Evolutionary conservation across 2,113 vertebrate genomes (phyloP).

Genomic region (Coreoperca whiteheadi): DNA sequence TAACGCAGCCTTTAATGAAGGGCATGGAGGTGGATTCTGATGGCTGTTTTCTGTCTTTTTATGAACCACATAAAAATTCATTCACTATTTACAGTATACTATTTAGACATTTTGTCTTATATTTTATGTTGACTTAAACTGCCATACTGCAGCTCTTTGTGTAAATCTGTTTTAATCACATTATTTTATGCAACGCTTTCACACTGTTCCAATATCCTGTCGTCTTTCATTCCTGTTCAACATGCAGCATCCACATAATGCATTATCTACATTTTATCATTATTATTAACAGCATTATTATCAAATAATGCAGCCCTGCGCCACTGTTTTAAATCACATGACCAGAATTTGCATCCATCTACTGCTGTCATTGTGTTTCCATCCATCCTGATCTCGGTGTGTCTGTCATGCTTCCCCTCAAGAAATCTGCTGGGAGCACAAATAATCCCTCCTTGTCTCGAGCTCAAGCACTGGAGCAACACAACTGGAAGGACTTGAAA

Average conservation of each 20-base stretch:
- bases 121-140: no score
- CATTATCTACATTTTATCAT: neutral
- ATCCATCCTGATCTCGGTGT: conserved; percentile 14
- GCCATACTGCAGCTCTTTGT: no score
- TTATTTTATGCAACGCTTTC: no score
- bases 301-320: neutral
- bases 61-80: no score
- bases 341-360: neutral
- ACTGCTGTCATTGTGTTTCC: neutral
- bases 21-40: no score
- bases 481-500: conserved; percentile 43
- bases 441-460: conserved; percentile 22
- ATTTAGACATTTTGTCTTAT: no score
- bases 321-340: neutral
- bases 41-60: no score
- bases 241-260: neutral
- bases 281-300: neutral
- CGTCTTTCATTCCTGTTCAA: neutral
- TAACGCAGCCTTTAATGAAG: no score
- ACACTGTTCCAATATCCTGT: no score
- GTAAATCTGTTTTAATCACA: no score
- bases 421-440: conserved; percentile 17
- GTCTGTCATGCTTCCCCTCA: conserved; percentile 13
- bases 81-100: no score
- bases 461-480: conserved; percentile 43